phyloP scores from a whole-genome alignment of 1,140 invertebrate genomes.

The Drosophila nebulosa region DNA sequence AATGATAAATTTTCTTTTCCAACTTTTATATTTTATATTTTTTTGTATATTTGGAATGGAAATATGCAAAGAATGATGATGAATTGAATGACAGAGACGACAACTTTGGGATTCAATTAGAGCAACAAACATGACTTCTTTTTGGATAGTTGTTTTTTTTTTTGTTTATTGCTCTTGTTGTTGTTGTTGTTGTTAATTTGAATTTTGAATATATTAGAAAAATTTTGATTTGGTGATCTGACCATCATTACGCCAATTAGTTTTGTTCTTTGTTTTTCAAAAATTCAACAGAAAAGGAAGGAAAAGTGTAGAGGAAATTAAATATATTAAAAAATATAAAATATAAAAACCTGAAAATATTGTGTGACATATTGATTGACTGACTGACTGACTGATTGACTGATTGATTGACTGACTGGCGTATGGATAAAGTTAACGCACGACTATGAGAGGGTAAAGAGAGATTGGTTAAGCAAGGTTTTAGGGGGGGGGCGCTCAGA shows the following conservation, averaged over 20 bases:
- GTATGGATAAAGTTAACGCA: conserved; percentile 47
- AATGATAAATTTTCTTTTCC: conserved; percentile 9
- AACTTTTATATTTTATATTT: conserved; percentile 12
- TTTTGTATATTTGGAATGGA: conserved; percentile 31
- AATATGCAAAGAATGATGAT: conserved; percentile 23
- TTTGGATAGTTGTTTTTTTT: conserved; percentile 17
- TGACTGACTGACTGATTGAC: conserved; percentile 32
- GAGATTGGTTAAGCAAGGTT: neutral
- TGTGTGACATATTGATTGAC: conserved; percentile 42
- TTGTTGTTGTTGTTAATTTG: conserved; percentile 11
- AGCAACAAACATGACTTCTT: conserved; percentile 31
- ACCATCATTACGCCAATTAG: conserved; percentile 74
- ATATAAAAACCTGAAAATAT: conserved; percentile 52
- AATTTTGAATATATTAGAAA: conserved; percentile 1
- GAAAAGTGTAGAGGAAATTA: conserved; percentile 21
- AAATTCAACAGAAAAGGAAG: conserved; percentile 17
- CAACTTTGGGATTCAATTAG: neutral
- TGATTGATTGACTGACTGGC: conserved; percentile 35
- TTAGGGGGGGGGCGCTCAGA: neutral
- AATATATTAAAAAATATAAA: conserved; percentile 28
- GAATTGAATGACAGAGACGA: conserved; percentile 26
- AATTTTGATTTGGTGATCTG: conserved; percentile 65
- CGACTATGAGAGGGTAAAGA: neutral
- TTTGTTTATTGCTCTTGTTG: conserved; percentile 12
- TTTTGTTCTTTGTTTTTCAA: conserved; percentile 57